Evolutionary conservation across 2,888 invertebrate genomes (phyloP).

Genomic region (Oxycera nigricornis): DNA sequence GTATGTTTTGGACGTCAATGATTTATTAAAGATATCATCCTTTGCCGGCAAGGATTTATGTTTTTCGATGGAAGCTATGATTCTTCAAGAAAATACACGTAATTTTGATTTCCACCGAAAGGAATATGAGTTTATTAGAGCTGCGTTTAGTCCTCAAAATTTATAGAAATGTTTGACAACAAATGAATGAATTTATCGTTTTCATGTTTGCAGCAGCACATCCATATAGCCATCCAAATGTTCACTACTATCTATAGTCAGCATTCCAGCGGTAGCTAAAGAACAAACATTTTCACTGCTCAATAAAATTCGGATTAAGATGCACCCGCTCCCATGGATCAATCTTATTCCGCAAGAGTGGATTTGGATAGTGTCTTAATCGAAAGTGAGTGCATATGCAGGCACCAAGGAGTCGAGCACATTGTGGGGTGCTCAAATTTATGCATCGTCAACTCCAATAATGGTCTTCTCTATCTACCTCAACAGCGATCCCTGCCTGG

Average conservation of each 20-base stretch:
- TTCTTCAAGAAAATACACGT: too few relatives aligned
- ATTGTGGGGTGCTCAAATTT: conserved; percentile 19
- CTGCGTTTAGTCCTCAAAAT: too few relatives aligned
- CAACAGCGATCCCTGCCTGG: not conserved
- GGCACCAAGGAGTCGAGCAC: not conserved
- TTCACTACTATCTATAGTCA: too few relatives aligned
- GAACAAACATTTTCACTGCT: not conserved
- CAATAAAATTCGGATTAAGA: conserved; percentile 24
- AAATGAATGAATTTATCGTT: too few relatives aligned
- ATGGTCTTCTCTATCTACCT: not conserved
- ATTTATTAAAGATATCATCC: not conserved
- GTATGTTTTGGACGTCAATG: not conserved
- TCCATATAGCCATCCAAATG: too few relatives aligned
- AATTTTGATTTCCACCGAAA: not conserved
- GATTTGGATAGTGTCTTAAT: not conserved
- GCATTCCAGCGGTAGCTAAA: too few relatives aligned
- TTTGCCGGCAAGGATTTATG: not conserved
- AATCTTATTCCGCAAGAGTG: conserved; percentile 22
- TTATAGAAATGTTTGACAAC: too few relatives aligned
- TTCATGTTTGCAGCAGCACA: too few relatives aligned
- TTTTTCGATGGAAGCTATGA: not conserved
- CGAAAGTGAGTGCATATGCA: conserved; percentile 9
- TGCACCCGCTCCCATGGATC: conserved; percentile 16
- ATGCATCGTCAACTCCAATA: conserved; percentile 36
- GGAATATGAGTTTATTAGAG: not conserved